A percentile compares a stretch with the other conserved stretches of the same genome.
These are phyloP conservation scores for Odontocolon sp. DNA, from an alignment of 2,888 invertebrate genomes.

Conservation along the genomic window DNA sequence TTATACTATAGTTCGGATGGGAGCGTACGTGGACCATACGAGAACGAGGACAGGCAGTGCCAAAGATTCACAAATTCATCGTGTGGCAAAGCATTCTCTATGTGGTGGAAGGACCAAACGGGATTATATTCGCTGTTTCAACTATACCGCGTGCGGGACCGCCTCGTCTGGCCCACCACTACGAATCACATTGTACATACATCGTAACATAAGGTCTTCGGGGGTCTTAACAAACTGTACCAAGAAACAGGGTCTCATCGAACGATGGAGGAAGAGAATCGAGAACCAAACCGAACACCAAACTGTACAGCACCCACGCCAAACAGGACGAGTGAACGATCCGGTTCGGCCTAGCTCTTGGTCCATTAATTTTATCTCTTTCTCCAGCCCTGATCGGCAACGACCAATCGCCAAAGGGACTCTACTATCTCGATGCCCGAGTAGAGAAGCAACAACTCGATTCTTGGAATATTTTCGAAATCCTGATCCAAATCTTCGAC, in stretches of 20 bases:
- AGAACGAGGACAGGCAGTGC: conserved; percentile 47
- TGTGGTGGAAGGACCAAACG: conserved; percentile 8
- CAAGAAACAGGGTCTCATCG: conserved; percentile 31
- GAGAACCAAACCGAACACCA: conserved; percentile 24
- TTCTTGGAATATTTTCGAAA: too few relatives aligned
- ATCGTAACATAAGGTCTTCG: conserved; percentile 6
- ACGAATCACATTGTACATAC: conserved; percentile 23
- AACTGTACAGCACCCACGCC: conserved; percentile 59
- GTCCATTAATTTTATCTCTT: conserved; percentile 44
- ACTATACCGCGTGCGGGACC: background rate
- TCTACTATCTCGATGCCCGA: background rate
- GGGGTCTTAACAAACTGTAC: conserved; percentile 41
- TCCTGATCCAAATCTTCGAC: too few relatives aligned
- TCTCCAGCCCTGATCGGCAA: background rate
- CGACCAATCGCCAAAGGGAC: background rate
- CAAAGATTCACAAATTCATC: conserved; percentile 50
- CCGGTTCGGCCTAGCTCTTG: conserved; percentile 40
- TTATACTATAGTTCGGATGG: conserved; percentile 31
- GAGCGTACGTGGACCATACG: conserved; percentile 45
- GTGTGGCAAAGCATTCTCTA: conserved; percentile 17
- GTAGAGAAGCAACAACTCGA: too few relatives aligned
- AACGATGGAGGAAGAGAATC: conserved; percentile 26
- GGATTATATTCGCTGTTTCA: conserved; percentile 12
- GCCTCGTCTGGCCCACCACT: conserved; percentile 23
- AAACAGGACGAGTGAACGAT: conserved; percentile 38